Evolutionary conservation across 2,888 invertebrate genomes (phyloP), one percentile per base, ranked within the genome.

Genomic region (Mesopsocus fuscifrons): DNA sequence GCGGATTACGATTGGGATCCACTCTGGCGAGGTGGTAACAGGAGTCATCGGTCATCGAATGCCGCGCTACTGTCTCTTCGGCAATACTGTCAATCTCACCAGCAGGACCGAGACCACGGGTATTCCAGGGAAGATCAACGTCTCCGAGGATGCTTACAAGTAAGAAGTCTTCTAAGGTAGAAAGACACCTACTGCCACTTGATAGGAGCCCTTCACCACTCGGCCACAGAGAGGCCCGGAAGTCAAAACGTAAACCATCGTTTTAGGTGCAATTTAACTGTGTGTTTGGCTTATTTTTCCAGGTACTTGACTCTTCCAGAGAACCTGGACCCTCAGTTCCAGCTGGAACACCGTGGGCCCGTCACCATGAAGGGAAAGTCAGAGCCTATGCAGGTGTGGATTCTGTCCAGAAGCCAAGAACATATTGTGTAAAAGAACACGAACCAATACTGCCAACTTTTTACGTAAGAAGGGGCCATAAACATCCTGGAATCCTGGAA

Each of bases 71-170:
- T 87, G 87, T 53, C 72, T 92, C 22, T 92, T 91, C 55, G 91
- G 91, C 4, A 91, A 92, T 63, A 91, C 91, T 0, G 91, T 92
- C 11, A 92, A 92, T 64, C 61, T 91, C 47, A 91, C 91, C 43
- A 89, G 88, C 59, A 73, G 91, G 47, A 89, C 89, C 2, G 91
- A 92, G 63, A 91, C 91, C 16, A 91, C 91, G 1, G 91, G 91
- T 1, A 73, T 77, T 41, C 78, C 80, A 11, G 91, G 89, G 17
- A 76, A 73, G 53, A 89, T 91, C 52, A 91, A 91, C 59, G 85
- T 91, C 48, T 89, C 89, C 38, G 85, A 87, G 58, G 84, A 84
- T 54, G 88, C 89, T 46, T 88, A 88, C 67, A 78, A 73, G 87
- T 89, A 67, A 65, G 18, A 34, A 34, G 18, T 13, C 18, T 34